Base-by-base conservation (phyloP, 1,140 invertebrate species). In the Nylanderia fulva region DNA sequence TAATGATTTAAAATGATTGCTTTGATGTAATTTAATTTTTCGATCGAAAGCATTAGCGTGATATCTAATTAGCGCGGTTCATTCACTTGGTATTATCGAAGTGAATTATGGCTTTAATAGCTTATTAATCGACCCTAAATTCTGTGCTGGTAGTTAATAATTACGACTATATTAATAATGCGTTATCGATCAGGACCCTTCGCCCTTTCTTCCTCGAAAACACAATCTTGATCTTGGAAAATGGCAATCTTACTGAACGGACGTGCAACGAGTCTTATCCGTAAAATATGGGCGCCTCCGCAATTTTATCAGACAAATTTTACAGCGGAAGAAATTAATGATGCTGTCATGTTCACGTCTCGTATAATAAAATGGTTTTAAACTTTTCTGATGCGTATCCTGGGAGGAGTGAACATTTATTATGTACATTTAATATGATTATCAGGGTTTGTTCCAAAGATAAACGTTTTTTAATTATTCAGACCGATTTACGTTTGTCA, bases 51-150 rank as follows among this genome's bases (percentile, higher is more conserved):
- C 13, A 63, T 63, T 52, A 64, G 27, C 0, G 0, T 8, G 8
- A 68, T 48, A 48, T 39, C 15, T n/a, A 45, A 72, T 60, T 72
- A 24, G 13, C 18, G 24, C 21, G 24, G 2, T 45, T 72, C 6
- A n/a, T n/a, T 33, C 29, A 9, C 2, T 71, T 13, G 5, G 33
- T 6, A 58, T 2, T n/a, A 56, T 56, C n/a, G 18, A 58, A 29
- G 24, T 18, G 13, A 72, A 5, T 18, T 24, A 58, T 33, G 13
- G 15, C 3, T 4, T 58, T 45, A 71, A n/a, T 13, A 42, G 3
- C 33, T 21, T 33, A 36, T 56, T 68, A 82, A 71, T 71, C 29
- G 52, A 58, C 24, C 64, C 24, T 42, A 80, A n/a, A 58, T 11
- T 68, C 61, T 29, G 27, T 6, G n/a, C n/a, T n/a, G 24, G 4